phyloP scores from a whole-genome alignment of 64 coral and sea anemone genomes.

The Montipora efflorescens region DNA sequence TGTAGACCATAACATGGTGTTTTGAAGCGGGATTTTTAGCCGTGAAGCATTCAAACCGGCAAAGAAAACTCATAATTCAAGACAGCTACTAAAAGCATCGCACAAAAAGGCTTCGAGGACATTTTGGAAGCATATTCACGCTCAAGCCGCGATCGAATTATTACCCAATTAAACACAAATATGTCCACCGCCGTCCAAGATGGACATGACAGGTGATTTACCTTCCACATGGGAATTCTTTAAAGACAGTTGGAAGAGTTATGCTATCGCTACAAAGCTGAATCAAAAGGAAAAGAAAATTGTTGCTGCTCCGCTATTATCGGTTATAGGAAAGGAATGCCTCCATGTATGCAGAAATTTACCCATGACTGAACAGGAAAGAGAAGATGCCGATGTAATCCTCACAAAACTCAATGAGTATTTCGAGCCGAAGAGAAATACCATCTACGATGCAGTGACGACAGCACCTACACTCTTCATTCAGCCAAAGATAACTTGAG shows the following conservation, averaged over 20 bases:
- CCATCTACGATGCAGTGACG: conserved; percentile 21
- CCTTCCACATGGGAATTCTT: no score
- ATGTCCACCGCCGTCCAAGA: no score
- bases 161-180: no score
- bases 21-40: no score
- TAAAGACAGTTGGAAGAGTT: neutral
- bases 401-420: conserved; percentile 55
- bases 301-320: neutral
- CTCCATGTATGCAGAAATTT: neutral
- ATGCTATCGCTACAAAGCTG: neutral
- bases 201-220: no score
- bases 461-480: neutral
- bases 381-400: conserved; percentile 21
- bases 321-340: neutral
- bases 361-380: conserved; percentile 45
- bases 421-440: conserved; percentile 62
- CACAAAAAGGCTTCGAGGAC: no score
- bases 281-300: neutral
- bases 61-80: no score
- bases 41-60: no score
- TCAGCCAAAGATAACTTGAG: neutral
- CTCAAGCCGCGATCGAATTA: no score
- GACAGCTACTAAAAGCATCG: no score
- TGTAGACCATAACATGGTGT: no score
- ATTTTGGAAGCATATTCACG: no score